phyloP scores from a whole-genome alignment of 2,797 vertebrate species.

The Spheniscus humboldti region DNA sequence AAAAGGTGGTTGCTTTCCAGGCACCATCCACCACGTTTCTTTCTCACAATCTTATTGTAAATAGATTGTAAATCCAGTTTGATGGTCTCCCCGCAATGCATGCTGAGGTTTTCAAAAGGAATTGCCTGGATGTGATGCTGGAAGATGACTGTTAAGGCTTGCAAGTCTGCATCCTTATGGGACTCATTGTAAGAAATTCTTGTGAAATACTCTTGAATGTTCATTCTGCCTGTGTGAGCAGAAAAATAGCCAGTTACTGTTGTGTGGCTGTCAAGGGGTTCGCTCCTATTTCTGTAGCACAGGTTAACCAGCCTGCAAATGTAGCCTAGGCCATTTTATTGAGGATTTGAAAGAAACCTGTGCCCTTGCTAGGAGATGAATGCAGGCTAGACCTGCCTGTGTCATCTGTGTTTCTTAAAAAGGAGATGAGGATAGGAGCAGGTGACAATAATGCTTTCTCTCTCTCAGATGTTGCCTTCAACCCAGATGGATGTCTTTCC shows the following conservation, averaged over 20 bases:
- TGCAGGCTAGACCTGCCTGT: neutral
- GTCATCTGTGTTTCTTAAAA: neutral
- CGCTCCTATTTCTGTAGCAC: neutral
- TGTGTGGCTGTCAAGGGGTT: neutral
- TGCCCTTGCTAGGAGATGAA: neutral
- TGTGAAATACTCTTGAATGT: conserved; percentile 84
- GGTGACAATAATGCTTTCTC: neutral
- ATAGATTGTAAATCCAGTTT: conserved; percentile 68
- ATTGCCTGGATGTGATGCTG: conserved; percentile 75
- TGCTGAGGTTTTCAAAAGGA: conserved; percentile 87
- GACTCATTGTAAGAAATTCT: conserved; percentile 79
- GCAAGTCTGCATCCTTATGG: conserved; percentile 72
- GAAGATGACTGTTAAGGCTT: conserved; percentile 78
- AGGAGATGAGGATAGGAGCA: neutral
- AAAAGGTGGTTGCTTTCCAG: conserved; percentile 83
- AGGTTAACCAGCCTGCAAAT: neutral
- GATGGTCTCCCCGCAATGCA: conserved; percentile 80
- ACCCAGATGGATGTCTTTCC: neutral
- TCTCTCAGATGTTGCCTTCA: neutral
- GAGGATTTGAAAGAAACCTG: neutral
- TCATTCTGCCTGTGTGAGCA: conserved; percentile 73
- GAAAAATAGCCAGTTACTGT: neutral
- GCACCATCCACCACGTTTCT: conserved; percentile 83
- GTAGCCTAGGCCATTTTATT: neutral
- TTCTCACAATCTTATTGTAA: conserved; percentile 81